Base-by-base conservation (phyloP, 1,140 invertebrate species). In the Cherax destructor region DNA sequence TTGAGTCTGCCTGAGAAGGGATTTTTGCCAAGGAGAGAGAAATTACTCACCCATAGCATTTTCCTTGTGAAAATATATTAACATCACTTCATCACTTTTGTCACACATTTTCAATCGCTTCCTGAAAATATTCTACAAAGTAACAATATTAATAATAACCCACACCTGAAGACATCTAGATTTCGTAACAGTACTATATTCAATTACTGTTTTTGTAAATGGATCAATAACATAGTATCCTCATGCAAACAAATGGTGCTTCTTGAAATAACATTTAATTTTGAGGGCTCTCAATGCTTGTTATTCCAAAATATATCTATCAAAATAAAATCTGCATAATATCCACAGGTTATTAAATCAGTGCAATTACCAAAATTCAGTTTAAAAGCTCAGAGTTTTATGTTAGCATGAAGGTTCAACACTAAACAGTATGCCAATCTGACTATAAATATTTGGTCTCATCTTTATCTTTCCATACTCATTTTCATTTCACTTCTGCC, bases 1-100 rank as follows among this genome's bases (percentile, higher is more conserved):
- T 65, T 81, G 30, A 81, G 79, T n/a, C 50, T 81, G 79, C 79
- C 79, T 81, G 79, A 81, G 79, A 81, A 59, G 49, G 49, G 24
- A 56, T 59, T 81, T 5, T 81, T 81, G 50, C 79, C 79, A 18
- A n/a, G 56, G 79, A 81, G 79, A 56, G 56, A 59, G 13, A 21
- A 30, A 50, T 18, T 50, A 11, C 21, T 30, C 69, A 24, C n/a
- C 69, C 21, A 74, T 1, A 30, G 69, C n/a, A 74, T n/a, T 74
- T 24, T 74, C 24, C 69, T 74, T 74, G 24, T 30, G 69, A 74
- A 6, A 74, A 24, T 65, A 65, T 65, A 65, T 65, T 21, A 18
- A 65, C 61, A 5, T 21, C 18, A 18, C 18, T 65, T 65, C 61
- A 65, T 18, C 11, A 65, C 61, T 65, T 59, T 59, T 21, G 61